Base-by-base conservation (phyloP, 2,113 vertebrate genomes). In the Erinaceus europaeus region DNA sequence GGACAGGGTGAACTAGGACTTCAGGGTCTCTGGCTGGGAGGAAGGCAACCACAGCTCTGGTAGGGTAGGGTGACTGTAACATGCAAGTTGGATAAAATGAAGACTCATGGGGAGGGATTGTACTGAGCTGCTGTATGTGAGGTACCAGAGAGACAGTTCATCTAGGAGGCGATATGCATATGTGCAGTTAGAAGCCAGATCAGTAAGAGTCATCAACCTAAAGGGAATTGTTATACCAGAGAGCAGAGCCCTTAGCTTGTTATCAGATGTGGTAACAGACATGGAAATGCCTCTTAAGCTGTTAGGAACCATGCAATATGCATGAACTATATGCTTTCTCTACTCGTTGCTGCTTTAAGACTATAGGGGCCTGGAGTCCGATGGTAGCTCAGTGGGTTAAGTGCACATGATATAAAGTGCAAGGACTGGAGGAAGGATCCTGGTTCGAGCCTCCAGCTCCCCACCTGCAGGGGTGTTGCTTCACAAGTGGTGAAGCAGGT, bases 161-260 rank as follows among this genome's bases (percentile, higher is more conserved):
- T 25, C 44, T 9, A 59, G 23, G 20, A 76, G n/a, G 46, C 18
- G 21, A 73, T n/a, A 57, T 13, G 32, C 4, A 27, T 29, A 15
- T 2, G 40, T 40, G 42, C 5, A 23, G 23, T 48, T 4, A 84
- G 68, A 53, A 74, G 46, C 17, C 55, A 68, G 42, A 64, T 34
- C n/a, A 62, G 27, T 72, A 86, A 55, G 48, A 78, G 44, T 78
- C 73, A 88, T 84, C 77, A 90, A 87, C 42, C 69, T 40, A 67
- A 74, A 90, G 81, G 83, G 77, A 84, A 34, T 67, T 84, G 80
- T 92, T 91, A 87, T 84, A 46, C 25, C 69, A 67, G 59, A 74
- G 18, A 84, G 57, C 6, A 78, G 78, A 61, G 59, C 36, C 5
- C 46, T 62, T 36, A 77, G 52, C 64, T 50, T 61, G 29, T 69